Percentiles rank a stretch among this genome's conserved stretches.
Evolutionary conservation across 2,113 vertebrate genomes (phyloP).

Genomic region (Sinosuthora webbiana): DNA sequence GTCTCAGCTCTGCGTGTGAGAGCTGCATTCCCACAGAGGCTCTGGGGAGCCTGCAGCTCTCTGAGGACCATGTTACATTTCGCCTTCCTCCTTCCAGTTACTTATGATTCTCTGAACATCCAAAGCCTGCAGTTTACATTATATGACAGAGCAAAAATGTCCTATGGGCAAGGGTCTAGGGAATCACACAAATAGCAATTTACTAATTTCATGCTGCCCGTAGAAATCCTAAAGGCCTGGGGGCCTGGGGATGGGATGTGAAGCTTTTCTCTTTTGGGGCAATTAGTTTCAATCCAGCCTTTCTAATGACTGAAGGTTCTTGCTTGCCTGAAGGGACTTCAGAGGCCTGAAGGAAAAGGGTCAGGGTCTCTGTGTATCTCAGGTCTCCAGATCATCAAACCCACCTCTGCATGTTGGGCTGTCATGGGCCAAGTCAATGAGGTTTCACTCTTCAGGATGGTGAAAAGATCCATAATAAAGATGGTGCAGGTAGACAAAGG

Average conservation of each 20-base stretch:
- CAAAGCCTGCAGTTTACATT: slow-evolving; percentile 14
- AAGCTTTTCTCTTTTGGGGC: not conserved
- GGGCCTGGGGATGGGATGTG: not conserved
- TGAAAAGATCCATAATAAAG: not conserved
- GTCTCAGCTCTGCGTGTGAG: not conserved
- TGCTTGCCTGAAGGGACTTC: not conserved
- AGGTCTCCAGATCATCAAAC: not conserved
- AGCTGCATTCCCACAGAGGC: not conserved
- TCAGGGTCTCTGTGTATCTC: not conserved
- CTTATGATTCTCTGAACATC: not conserved
- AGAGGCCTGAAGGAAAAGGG: not conserved
- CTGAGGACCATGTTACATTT: not conserved
- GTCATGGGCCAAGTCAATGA: not conserved
- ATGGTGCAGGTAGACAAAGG: not conserved
- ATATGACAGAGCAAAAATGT: slow-evolving; percentile 17
- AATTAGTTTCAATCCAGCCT: not conserved
- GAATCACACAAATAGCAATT: slow-evolving; percentile 44
- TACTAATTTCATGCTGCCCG: not conserved
- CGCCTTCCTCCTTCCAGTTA: not conserved
- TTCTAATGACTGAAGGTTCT: not conserved
- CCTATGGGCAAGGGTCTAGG: slow-evolving; percentile 30
- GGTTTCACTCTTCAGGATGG: not conserved
- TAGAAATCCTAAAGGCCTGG: not conserved
- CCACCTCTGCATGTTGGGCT: not conserved
- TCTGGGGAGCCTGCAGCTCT: not conserved